Percentiles rank a stretch among this genome's conserved stretches.
phyloP scores from a whole-genome alignment of 1,140 invertebrate species.

The Papilio xuthus region DNA sequence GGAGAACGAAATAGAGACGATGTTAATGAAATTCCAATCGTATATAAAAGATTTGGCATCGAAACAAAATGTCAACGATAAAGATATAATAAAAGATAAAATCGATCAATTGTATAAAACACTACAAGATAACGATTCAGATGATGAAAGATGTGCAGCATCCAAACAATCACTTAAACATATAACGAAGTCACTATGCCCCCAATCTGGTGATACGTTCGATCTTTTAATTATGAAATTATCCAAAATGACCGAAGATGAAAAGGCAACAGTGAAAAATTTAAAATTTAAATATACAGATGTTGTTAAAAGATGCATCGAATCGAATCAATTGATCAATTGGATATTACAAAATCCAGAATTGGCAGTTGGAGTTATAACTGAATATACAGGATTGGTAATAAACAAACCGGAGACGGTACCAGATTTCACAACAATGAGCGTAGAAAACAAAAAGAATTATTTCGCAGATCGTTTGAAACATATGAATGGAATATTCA shows the following conservation, averaged over 20 bases:
- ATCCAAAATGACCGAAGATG: constrained; percentile 64
- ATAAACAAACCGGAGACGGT: constrained; percentile 58
- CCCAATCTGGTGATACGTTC: constrained; percentile 64
- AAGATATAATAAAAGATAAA: constrained; percentile 64
- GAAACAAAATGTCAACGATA: constrained; percentile 58
- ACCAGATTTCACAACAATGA: constrained; percentile 59
- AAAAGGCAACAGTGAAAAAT: constrained; percentile 63
- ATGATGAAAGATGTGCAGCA: constrained; percentile 56
- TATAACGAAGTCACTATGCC: constrained; percentile 64
- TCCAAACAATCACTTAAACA: constrained; percentile 63
- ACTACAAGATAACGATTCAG: constrained; percentile 51
- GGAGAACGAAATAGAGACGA: constrained; percentile 66
- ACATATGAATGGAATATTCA: constrained; percentile 70
- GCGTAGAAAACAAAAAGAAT: constrained; percentile 60
- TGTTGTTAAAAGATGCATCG: constrained; percentile 61
- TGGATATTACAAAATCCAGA: constrained; percentile 71
- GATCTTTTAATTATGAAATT: constrained; percentile 72
- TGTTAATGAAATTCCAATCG: constrained; percentile 70
- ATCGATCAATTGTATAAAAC: constrained; percentile 59
- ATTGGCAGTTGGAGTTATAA: constrained; percentile 63
- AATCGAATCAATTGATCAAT: constrained; percentile 61
- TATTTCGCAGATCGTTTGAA: constrained; percentile 68
- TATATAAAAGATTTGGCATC: constrained; percentile 69
- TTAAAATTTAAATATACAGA: constrained; percentile 73
- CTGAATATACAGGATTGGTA: constrained; percentile 63